Conservation (phyloP, 2,113 vertebrate genomes). For the Pseudopipra pipra region DNA sequence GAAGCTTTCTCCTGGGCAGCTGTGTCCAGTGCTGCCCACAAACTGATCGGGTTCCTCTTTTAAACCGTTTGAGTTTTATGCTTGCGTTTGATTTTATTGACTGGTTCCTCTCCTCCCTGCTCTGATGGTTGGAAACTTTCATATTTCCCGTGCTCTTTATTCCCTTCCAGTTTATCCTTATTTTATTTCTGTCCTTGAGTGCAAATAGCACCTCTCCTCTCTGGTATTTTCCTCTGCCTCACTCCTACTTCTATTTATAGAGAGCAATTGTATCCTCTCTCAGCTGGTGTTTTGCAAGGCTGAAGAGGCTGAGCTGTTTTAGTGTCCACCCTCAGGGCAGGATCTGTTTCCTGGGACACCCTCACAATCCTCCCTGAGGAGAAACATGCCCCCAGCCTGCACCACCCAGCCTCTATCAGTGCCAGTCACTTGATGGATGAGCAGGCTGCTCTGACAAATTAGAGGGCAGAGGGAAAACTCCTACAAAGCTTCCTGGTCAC, state of each 20-base stretch:
- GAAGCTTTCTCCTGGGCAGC: background rate
- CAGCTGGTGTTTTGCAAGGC: conserved; percentile 34
- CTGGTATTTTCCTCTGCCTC: background rate
- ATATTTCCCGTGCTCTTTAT: background rate
- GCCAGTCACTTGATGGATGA: background rate
- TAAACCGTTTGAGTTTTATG: background rate
- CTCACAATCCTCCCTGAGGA: background rate
- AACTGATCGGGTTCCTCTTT: background rate
- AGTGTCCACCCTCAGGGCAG: background rate
- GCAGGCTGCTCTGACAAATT: background rate
- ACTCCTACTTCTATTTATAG: background rate
- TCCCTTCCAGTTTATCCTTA: background rate
- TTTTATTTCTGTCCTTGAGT: background rate
- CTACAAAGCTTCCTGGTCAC: background rate
- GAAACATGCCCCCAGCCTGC: background rate
- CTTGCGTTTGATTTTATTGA: background rate
- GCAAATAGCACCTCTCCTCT: background rate
- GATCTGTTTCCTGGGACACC: background rate
- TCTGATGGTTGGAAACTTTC: background rate
- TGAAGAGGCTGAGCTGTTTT: background rate
- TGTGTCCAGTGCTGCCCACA: background rate
- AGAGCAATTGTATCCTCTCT: background rate
- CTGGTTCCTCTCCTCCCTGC: background rate
- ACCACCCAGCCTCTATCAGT: background rate
- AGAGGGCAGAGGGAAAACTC: background rate